Evolutionary conservation across 2,113 vertebrate genomes (phyloP).

Genomic region (Fulica atra): DNA sequence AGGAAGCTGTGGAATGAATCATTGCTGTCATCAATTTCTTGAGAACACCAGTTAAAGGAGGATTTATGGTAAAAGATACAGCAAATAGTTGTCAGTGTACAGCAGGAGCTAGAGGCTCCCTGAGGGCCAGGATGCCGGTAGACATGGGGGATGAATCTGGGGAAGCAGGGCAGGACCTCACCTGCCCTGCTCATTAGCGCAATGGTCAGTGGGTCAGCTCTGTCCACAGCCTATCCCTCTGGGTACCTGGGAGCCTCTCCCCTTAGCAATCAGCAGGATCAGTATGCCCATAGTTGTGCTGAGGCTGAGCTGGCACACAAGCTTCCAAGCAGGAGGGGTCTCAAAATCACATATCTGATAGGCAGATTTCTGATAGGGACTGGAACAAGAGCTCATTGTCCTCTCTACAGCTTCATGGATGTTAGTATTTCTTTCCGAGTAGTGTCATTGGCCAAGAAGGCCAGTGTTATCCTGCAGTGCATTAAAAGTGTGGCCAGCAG

Average conservation of each 20-base stretch:
- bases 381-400: not conserved
- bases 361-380: not conserved
- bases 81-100: not conserved
- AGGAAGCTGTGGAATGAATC: not conserved
- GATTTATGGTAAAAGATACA: not conserved
- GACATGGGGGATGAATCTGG: accelerated
- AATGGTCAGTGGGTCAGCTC: accelerated
- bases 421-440: not conserved
- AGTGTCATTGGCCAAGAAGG: not conserved
- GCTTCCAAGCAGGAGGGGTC: not conserved
- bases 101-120: not conserved
- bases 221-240: not conserved
- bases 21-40: not conserved
- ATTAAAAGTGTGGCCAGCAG: no score
- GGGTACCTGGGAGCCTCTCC: not conserved
- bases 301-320: not conserved
- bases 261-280: not conserved
- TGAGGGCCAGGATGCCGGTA: not conserved
- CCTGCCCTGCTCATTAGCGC: no score
- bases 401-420: not conserved
- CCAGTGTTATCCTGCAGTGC: no score
- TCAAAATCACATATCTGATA: not conserved
- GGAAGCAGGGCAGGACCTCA: not conserved
- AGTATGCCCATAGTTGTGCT: no score
- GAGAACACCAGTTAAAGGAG: not conserved